A percentile compares a stretch with the other conserved stretches of the same genome.
phyloP scores from a whole-genome alignment of 2,113 vertebrate species.

The Paradoxurus hermaphroditus region DNA sequence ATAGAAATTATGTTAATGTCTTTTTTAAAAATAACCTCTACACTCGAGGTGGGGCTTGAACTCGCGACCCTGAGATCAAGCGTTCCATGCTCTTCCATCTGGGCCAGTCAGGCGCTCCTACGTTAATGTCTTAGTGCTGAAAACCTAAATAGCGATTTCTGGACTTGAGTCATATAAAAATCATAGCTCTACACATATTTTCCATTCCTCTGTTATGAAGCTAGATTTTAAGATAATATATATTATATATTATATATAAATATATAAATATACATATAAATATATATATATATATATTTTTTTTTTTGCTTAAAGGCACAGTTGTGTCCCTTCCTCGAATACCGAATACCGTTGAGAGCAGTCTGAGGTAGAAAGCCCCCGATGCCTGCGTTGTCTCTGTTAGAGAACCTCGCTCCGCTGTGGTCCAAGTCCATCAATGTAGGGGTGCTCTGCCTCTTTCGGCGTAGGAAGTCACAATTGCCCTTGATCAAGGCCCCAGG shows the following conservation, averaged over 20 bases:
- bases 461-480: neutral
- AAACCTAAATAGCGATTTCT: neutral
- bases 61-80: neutral
- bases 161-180: neutral
- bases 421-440: neutral
- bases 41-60: neutral
- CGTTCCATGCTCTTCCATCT: neutral
- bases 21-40: neutral
- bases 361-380: neutral
- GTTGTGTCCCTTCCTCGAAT: neutral
- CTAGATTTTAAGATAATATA: neutral
- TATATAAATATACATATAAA: no score
- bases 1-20: neutral
- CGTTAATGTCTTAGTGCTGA: neutral
- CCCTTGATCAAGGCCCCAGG: neutral
- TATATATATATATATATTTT: no score
- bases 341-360: neutral
- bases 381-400: neutral
- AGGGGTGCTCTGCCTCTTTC: neutral
- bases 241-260: no score
- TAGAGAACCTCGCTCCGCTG: neutral
- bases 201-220: neutral
- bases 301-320: neutral
- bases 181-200: neutral
- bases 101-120: neutral